These are phyloP conservation scores for Lepidocolaptes lacrymiger DNA, from an alignment of 2,797 vertebrate genomes.

Conservation along the genomic window DNA sequence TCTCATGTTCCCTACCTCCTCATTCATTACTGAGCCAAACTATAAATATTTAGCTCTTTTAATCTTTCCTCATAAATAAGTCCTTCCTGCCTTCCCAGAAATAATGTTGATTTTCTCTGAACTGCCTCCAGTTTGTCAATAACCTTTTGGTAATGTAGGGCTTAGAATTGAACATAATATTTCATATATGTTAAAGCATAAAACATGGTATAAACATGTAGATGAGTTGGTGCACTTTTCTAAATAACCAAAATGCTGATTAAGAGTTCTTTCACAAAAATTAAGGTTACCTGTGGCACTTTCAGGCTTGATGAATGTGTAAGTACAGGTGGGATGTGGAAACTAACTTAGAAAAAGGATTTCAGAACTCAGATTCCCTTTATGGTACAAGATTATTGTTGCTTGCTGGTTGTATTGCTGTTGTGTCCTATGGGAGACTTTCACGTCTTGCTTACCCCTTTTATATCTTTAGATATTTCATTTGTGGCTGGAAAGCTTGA, in stretches of 20 bases:
- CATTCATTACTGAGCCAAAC: constrained; percentile 57
- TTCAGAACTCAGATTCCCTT: background rate
- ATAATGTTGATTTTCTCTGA: constrained; percentile 42
- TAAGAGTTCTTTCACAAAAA: background rate
- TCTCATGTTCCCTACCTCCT: constrained; percentile 53
- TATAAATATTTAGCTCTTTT: constrained; percentile 69
- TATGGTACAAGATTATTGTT: background rate
- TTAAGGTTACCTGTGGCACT: background rate
- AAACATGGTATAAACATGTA: background rate
- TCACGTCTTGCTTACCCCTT: background rate
- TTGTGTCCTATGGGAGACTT: background rate
- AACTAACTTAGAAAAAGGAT: background rate
- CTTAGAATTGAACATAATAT: background rate
- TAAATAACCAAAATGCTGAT: background rate
- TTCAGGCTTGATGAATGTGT: background rate
- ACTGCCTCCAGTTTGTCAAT: constrained; percentile 60
- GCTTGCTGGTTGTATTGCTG: background rate
- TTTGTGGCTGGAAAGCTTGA: background rate
- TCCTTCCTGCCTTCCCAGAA: constrained; percentile 63
- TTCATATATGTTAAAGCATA: background rate
- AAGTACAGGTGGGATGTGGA: background rate
- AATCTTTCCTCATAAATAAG: constrained; percentile 62
- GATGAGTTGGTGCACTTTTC: background rate
- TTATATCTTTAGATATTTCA: background rate
- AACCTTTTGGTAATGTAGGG: background rate